Conservation (phyloP, 2,113 vertebrate genomes). For the Sturnus vulgaris region DNA sequence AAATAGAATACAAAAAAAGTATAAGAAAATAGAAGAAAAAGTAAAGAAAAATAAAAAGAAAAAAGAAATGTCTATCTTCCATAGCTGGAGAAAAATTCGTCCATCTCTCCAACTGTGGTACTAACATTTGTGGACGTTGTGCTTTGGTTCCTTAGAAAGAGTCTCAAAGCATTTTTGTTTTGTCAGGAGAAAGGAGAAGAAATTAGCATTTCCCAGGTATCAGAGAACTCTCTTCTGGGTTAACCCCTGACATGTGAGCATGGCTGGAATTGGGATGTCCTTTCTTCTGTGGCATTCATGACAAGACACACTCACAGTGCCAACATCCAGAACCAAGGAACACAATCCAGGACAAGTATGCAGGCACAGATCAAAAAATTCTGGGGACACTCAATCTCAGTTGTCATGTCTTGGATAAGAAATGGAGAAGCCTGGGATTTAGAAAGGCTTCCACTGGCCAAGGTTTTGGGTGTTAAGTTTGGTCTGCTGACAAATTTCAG, state of each 20-base stretch:
- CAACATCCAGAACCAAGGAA: not conserved
- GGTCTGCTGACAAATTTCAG: not conserved
- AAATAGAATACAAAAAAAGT: not conserved
- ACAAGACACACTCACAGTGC: not conserved
- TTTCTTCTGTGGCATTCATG: not conserved
- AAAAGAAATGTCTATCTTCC: not conserved
- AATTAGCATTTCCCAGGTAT: not conserved
- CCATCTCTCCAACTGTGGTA: not conserved
- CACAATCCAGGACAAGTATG: not conserved
- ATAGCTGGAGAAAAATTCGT: not conserved
- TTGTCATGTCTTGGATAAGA: not conserved
- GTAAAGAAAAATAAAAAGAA: too few species aligned
- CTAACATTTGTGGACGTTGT: not conserved
- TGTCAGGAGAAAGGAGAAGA: not conserved
- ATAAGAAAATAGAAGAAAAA: not conserved
- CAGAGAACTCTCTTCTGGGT: not conserved
- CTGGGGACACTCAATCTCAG: not conserved
- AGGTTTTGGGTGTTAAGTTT: not conserved
- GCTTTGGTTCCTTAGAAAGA: not conserved
- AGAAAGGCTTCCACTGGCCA: not conserved
- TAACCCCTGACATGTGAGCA: fast-evolving
- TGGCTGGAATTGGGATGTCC: not conserved
- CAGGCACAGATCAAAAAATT: not conserved
- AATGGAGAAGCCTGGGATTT: not conserved
- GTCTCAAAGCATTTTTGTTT: not conserved